phyloP scores from a whole-genome alignment of 2,797 vertebrate species.

The Scarus forsteni region DNA sequence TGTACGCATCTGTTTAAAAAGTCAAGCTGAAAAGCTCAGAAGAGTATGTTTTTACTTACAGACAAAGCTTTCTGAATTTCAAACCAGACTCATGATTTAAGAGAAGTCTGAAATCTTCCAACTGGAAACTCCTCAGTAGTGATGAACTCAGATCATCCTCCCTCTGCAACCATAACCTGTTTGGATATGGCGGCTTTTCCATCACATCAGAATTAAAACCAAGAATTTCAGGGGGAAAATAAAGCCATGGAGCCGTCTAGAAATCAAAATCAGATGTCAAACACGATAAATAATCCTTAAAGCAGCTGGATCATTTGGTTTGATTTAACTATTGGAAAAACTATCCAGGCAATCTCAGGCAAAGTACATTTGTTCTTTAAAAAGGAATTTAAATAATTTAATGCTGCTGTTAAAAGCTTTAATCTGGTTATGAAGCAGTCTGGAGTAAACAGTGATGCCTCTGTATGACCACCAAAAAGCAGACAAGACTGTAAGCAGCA shows the following conservation, averaged over 20 bases:
- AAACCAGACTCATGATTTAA: slow-evolving; percentile 20
- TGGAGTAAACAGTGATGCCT: too few species aligned
- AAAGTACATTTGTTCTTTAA: neutral
- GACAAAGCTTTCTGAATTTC: neutral
- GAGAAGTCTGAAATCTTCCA: slow-evolving; percentile 9
- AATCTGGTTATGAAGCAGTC: too few species aligned
- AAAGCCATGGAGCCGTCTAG: neutral
- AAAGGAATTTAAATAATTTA: too few species aligned
- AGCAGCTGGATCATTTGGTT: neutral
- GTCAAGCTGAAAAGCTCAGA: neutral
- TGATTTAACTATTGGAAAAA: neutral
- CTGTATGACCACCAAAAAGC: too few species aligned
- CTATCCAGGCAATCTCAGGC: too few species aligned
- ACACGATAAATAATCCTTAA: neutral
- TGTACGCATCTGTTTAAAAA: slow-evolving; percentile 10
- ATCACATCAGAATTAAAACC: neutral
- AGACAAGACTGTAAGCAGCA: too few species aligned
- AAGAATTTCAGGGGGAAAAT: neutral
- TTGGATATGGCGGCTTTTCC: neutral
- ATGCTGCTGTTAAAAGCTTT: too few species aligned
- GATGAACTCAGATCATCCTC: slow-evolving; percentile 2
- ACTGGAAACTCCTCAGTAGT: neutral
- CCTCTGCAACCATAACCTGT: neutral
- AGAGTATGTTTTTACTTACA: neutral
- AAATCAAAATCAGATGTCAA: neutral